Evolutionary conservation across 2,888 invertebrate species (phyloP), one percentile per base, ranked within the genome.

Genomic region (Gymnocheta viridis): DNA sequence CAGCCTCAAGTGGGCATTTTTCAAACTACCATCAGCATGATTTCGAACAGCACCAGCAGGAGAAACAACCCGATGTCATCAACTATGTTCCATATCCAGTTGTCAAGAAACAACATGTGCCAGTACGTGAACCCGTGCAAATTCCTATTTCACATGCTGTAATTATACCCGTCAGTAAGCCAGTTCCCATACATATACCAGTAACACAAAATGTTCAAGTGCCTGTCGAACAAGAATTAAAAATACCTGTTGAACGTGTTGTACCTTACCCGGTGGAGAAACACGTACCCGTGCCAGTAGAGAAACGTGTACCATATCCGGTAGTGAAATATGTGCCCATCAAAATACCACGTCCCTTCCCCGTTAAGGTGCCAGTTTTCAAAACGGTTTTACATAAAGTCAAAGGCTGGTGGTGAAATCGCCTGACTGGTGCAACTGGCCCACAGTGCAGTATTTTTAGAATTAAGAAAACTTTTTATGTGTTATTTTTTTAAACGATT

Each of bases 91-190:
- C 93, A 41, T 93, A 95, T 67, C 95, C 95, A 35, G 92, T 94
- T 17, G 94, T 95, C 86, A 96, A 96, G 89, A 96, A 96, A 86
- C 94, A 96, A 4, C 95, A 96, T 7, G 94, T 94, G 56, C 95
- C 95, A 0, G 92, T 96, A 5, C 95, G 93, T 81, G 94, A 95
- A 88, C 94, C 95, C 0, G 94, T 96, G 6, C 94, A 96, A 86
- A 95, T 96, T 82, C 95, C 95, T 77, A 94, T 97, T 2, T 96
- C 95, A 0, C 95, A 96, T 88, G 95, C 96, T 9, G 95, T 96
- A 56, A 93, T 96, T 85, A 94, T 96, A 1, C 96, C 95, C 7
- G 93, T 96, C 22, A 95, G 95, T 5, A 95, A 95, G 87, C 96
- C 96, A 0, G 96, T 96, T 88, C 95, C 96, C 24, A 95, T 96